Base-by-base conservation (phyloP, 2,113 vertebrate species). In the Mystacornis crossleyi region DNA sequence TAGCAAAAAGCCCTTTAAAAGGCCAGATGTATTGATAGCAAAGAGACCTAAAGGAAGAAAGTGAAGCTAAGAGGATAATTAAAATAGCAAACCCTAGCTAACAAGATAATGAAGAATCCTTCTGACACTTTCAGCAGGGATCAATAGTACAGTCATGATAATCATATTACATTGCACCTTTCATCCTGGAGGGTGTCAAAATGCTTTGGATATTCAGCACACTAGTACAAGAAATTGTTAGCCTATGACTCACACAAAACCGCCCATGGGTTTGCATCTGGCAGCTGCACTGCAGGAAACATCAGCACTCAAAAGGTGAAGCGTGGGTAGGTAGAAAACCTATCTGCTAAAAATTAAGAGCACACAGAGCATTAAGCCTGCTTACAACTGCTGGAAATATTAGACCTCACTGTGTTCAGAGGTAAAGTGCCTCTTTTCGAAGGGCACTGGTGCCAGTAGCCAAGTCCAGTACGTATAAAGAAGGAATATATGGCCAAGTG, bases 151-250 rank as follows among this genome's bases (percentile, higher is more conserved):
- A 74, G 55, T 70, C 55, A 48, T 78, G 42, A 71, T 81, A 87
- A 93, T 67, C 83, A 81, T 33, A 54, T 67, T 60, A 71, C 43
- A 74, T 60, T 1, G 2, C 24, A 62, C 38, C 38, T 92, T 90
- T 92, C 47, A 51, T 95, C 82, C 55, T 73, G 51, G 47, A 86
- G 38, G 42, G 53, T 90, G 71, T 62, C 64, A 81, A 89, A 96
- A 83, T 81, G 69, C 60, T 94, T 51, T 70, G 43, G 55, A 51
- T 90, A 71, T 66, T 77, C 55, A 77, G n/a, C 50, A 70, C 34
- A 79, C 10, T 12, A 8, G 21, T 71, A 36, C 33, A 84, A 86
- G 55, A 33, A 78, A 45, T 78, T 10, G 4, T 81, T 83, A 73
- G 51, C 51, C 38, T 50, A n/a, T 2, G 0, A 51, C 50, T 86